Conservation (phyloP, 2,888 invertebrate species). For the Augochlorella aurata region DNA sequence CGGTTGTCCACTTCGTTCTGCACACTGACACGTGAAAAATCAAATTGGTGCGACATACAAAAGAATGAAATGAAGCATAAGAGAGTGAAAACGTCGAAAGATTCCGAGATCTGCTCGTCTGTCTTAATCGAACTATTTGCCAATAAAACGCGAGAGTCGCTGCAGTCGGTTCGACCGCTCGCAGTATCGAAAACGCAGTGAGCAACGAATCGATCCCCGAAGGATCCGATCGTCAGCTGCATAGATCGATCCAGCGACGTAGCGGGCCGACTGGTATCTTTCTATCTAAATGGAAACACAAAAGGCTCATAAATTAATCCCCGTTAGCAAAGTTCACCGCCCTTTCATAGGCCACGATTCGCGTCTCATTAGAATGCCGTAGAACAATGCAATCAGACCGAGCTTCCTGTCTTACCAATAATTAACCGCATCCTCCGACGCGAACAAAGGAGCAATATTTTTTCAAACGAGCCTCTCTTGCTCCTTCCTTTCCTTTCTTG, state of each 20-base stretch:
- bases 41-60: no score
- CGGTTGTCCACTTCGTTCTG: no score
- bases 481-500: neutral
- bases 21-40: no score
- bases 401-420: slow-evolving; percentile 36
- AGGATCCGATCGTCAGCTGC: neutral
- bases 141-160: neutral
- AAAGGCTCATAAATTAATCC: slow-evolving; percentile 31
- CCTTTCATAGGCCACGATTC: slow-evolving; percentile 22
- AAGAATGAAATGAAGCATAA: neutral
- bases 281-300: slow-evolving; percentile 30
- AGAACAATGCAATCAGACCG: slow-evolving; percentile 34
- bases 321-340: slow-evolving; percentile 20
- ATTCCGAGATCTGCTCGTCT: neutral
- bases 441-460: slow-evolving; percentile 29
- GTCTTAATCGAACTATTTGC: no score
- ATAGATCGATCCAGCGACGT: neutral
- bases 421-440: slow-evolving; percentile 33
- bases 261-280: neutral
- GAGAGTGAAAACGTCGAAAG: neutral
- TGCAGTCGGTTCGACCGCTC: neutral
- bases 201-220: neutral
- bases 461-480: neutral
- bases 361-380: slow-evolving; percentile 31
- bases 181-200: neutral